Evolutionary conservation across 53 echinoderm and acorn worm genomes (phyloP), one percentile per base, ranked within the genome.

Genomic region (Apostichopus leukothele): DNA sequence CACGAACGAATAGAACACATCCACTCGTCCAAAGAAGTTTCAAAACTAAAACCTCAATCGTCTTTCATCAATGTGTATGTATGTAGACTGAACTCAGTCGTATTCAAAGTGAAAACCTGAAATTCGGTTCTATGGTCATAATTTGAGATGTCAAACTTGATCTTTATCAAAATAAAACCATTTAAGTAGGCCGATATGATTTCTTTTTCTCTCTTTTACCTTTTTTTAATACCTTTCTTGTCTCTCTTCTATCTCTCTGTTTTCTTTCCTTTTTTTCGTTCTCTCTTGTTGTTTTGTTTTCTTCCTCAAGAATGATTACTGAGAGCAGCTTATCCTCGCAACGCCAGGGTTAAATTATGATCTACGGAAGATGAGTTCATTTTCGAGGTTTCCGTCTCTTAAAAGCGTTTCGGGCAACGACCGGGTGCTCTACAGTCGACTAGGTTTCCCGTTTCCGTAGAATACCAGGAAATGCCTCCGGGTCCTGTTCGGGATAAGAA

Each of bases 361-460:
- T 81, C 81, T 59, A 59, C 21, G 59, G 81, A 81, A 81, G 81
- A 81, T 81, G 81, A 51, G 54, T 59, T 81, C 81, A 81, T 81
- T 81, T 81, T 57, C 54, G 54, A 81, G 59, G 81, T 81, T 81
- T 81, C 81, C 81, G 81, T 54, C 81, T 81, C 55, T 81, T 81
- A 81, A 81, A 81, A 81, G 81, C 81, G 81, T 81, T 81, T 81
- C 81, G 81, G 81, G 81, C 81, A 81, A 81, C 81, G 81, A 81
- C 81, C 81, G 81, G 81, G 81, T 81, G 54, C 81, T 81, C 59
- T 51, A 59, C 81, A 54, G 81, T 81, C 54, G 81, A 81, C 54
- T 81, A 54, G 21, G 81, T 81, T 81, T 81, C 55, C 81, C 81
- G 81, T 81, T 81, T 81, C 81, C 81, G 81, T 81, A 81, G 59